A percentile compares a stretch with the other conserved stretches of the same genome.
Evolutionary conservation across 2,797 vertebrate species (phyloP).

Genomic region (Peromyscus aztecus): DNA sequence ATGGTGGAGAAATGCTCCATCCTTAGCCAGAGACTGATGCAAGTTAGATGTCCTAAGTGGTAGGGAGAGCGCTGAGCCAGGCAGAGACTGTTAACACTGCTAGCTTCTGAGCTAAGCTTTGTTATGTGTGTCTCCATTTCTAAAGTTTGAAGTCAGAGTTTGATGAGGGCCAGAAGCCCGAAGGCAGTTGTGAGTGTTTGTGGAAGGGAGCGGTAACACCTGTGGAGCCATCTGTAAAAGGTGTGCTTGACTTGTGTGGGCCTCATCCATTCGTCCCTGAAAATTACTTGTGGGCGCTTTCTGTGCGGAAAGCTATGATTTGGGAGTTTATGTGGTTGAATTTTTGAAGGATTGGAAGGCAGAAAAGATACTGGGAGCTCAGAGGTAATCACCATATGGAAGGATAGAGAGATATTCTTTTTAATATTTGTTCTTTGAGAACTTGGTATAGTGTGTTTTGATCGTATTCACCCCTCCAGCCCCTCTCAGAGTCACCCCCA

Average conservation of each 20-base stretch:
- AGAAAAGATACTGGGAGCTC: not conserved
- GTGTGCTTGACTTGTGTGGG: not conserved
- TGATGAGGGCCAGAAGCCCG: constrained; percentile 42
- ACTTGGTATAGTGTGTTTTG: not conserved
- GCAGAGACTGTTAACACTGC: not conserved
- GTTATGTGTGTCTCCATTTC: constrained; percentile 64
- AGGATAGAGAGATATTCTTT: not conserved
- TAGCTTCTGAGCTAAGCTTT: constrained; percentile 65
- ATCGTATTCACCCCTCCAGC: not conserved
- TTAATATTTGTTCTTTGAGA: not conserved
- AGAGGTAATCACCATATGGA: not conserved
- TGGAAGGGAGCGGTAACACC: not conserved
- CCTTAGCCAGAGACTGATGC: constrained; percentile 15
- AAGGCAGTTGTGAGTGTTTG: constrained; percentile 17
- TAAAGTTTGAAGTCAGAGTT: constrained; percentile 52
- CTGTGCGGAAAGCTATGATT: constrained; percentile 26
- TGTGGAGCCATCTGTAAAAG: not conserved
- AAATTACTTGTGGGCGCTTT: not conserved
- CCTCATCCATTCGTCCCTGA: not conserved
- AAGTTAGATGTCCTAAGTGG: constrained; percentile 52
- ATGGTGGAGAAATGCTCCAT: constrained; percentile 1
- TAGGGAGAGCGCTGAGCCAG: not conserved
- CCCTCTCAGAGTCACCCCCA: not conserved
- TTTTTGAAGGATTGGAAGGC: not conserved
- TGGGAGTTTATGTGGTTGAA: not conserved